Base-by-base conservation (phyloP, 1,140 invertebrate genomes). In the Luehdorfia chinensis region DNA sequence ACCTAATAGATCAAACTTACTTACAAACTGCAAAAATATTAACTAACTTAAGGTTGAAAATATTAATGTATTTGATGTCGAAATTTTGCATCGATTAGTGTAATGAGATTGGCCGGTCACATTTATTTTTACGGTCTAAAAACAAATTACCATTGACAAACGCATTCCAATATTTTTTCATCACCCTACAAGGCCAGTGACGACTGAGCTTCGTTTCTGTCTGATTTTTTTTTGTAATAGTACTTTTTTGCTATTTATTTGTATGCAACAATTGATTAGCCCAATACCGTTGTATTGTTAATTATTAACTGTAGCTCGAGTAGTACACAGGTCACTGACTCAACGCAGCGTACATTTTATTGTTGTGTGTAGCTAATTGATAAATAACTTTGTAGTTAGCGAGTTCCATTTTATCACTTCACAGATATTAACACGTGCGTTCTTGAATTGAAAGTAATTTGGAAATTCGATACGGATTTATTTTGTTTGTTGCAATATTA, bases 271-370 rank as follows among this genome's bases (percentile, higher is more conserved):
- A 41, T 45, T 58, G 47, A 54, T 43, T 52, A 52, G 32, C 19
- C 28, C 23, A 43, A 55, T 55, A 68, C 62, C 62, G 62, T 65
- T 65, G 58, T 73, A 69, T 63, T 60, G 57, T 66, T 75, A 70
- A 75, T 75, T 72, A 70, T 67, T 66, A 72, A 72, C 69, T 63
- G 61, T 66, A 58, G 57, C 43, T 65, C 55, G 60, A 59, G n/a
- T n/a, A 65, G 63, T 72, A 60, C 55, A 55, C 59, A 55, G 66
- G 59, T 75, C 65, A 68, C 27, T 59, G 72, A 68, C 72, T 34
- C 44, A 13, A 5, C 46, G 32, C 28, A 14, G 44, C 50, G 50
- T 50, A 63, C 57, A 56, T 51, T 64, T 65, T 64, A 73, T 65
- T 70, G 62, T 66, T 71, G 62, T 46, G 59, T 58, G 59, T 58